Percentiles rank a stretch among this genome's conserved stretches.
phyloP scores from a whole-genome alignment of 2,797 vertebrate species.

The Spea hammondii region DNA sequence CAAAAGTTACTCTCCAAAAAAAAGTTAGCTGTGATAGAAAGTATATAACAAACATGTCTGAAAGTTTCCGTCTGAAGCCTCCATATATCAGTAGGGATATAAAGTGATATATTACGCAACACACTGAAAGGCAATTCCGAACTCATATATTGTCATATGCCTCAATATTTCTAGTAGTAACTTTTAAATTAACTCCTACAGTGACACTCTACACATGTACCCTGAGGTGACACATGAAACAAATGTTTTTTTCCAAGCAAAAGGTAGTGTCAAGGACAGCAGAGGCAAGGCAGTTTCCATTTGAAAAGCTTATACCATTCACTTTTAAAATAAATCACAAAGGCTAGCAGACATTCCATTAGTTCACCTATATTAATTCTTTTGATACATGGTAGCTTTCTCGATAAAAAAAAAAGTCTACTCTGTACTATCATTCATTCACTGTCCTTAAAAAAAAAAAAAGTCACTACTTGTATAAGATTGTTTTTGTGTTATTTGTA shows the following conservation, averaged over 20 bases:
- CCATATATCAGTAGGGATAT: conserved; percentile 12
- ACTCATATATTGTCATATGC: conserved; percentile 38
- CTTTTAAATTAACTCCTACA: conserved; percentile 50
- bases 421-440: conserved; percentile 42
- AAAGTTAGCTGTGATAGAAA: conserved; percentile 22
- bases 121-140: conserved; percentile 32
- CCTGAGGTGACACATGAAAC: conserved; percentile 49
- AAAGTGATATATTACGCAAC: conserved; percentile 38
- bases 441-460: conserved; percentile 37
- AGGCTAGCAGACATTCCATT: conserved; percentile 41
- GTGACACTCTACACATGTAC: conserved; percentile 49
- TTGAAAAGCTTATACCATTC: conserved; percentile 41
- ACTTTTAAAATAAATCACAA: conserved; percentile 47
- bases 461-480: conserved; percentile 36
- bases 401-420: conserved; percentile 40
- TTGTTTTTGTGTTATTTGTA: conserved; percentile 41
- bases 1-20: neutral
- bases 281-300: conserved; percentile 38
- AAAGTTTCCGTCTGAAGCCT: conserved; percentile 3
- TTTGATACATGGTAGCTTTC: conserved; percentile 49
- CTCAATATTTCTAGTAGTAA: conserved; percentile 47
- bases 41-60: neutral
- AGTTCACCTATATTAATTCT: conserved; percentile 52
- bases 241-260: conserved; percentile 44
- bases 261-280: conserved; percentile 48